Conservation (phyloP, 1,140 invertebrate species). For the Meloidogyne floridensis region DNA sequence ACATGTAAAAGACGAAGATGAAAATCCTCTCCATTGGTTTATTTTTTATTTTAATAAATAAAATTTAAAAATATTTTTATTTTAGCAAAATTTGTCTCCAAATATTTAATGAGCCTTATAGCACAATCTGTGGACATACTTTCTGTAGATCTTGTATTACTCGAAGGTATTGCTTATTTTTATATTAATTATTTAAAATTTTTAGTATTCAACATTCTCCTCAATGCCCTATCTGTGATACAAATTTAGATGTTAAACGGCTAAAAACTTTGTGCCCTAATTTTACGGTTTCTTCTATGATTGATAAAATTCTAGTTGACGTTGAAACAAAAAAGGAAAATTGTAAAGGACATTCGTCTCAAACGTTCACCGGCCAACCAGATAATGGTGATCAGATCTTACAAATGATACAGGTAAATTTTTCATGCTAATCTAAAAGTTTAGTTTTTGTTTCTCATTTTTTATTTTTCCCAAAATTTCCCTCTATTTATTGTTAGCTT, state of each 20-base stretch:
- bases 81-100: constrained; percentile 78
- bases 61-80: not conserved
- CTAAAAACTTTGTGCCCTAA: constrained; percentile 70
- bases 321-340: constrained; percentile 15
- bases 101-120: constrained; percentile 84
- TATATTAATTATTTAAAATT: constrained; percentile 75
- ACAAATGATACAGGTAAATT: constrained; percentile 8
- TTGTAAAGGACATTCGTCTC: not conserved
- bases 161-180: constrained; percentile 45
- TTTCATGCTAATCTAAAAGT: not conserved
- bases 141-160: constrained; percentile 76
- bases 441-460: not conserved
- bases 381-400: not conserved
- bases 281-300: constrained; percentile 21
- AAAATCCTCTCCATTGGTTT: not conserved
- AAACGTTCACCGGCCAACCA: not conserved
- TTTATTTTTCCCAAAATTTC: no score
- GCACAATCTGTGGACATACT: constrained; percentile 89
- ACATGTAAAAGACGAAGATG: not conserved
- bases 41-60: not conserved
- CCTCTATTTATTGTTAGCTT: no score
- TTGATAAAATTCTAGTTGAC: not conserved
- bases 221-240: constrained; percentile 74
- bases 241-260: constrained; percentile 70
- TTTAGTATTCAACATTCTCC: constrained; percentile 78